Evolutionary conservation across 2,888 invertebrate species (phyloP).

Genomic region (Morpho helenor): DNA sequence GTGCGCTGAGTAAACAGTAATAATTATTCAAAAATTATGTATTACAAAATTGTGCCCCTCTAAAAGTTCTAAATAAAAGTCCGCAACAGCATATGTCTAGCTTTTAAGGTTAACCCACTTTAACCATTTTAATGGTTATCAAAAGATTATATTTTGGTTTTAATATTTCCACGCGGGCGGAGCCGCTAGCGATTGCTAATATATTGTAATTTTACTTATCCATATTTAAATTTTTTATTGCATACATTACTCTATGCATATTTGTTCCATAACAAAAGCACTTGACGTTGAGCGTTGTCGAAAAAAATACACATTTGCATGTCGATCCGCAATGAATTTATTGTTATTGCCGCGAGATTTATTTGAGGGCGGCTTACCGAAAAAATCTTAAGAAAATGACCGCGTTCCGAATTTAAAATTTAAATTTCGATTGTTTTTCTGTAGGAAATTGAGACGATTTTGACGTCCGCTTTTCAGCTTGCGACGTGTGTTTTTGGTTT

Average conservation of each 20-base stretch:
- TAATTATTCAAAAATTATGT: too few relatives aligned
- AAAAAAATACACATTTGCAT: constrained; percentile 76
- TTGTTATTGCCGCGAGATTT: constrained; percentile 76
- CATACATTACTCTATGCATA: constrained; percentile 37
- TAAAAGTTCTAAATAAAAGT: too few relatives aligned
- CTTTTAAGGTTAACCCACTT: too few relatives aligned
- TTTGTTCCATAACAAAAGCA: constrained; percentile 49
- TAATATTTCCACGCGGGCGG: too few relatives aligned
- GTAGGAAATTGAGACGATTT: constrained; percentile 74
- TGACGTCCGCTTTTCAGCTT: constrained; percentile 60
- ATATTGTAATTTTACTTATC: background rate
- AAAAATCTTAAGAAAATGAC: constrained; percentile 71
- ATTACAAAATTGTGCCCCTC: too few relatives aligned
- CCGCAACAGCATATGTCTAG: too few relatives aligned
- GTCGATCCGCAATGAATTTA: constrained; percentile 79
- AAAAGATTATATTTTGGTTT: too few relatives aligned
- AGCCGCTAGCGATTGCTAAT: too few relatives aligned
- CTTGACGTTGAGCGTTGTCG: constrained; percentile 49
- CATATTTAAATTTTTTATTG: background rate
- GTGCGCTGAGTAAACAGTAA: too few relatives aligned
- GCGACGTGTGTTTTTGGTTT: constrained; percentile 42
- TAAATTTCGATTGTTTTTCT: constrained; percentile 72
- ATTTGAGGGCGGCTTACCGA: constrained; percentile 64
- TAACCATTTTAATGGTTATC: too few relatives aligned
- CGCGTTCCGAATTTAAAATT: constrained; percentile 70